These are phyloP conservation scores for Nephrotoma flavescens DNA, from an alignment of 2,888 invertebrate species.

Conservation along the genomic window DNA sequence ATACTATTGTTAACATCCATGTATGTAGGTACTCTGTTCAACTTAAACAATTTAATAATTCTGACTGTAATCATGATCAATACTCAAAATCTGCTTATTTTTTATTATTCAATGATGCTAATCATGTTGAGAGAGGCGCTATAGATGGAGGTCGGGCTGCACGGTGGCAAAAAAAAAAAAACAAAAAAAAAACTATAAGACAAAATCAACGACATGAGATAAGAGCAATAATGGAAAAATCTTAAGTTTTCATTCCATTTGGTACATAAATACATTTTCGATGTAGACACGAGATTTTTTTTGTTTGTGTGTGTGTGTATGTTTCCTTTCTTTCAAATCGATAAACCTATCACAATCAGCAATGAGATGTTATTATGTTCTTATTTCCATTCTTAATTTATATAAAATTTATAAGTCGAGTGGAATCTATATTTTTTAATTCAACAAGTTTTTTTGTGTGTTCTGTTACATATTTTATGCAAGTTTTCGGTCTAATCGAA, in stretches of 20 bases:
- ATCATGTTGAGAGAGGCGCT: background rate
- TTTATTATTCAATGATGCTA: background rate
- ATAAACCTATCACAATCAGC: background rate
- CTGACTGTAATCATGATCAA: background rate
- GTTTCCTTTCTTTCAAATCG: background rate
- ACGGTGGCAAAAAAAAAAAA: background rate
- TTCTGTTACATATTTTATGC: background rate
- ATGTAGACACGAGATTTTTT: background rate
- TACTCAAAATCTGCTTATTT: background rate
- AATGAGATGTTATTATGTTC: background rate
- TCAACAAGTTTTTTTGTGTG: background rate
- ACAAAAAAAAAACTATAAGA: background rate
- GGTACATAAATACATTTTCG: background rate
- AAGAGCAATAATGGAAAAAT: background rate
- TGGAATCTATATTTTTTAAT: background rate
- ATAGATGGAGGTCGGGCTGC: background rate
- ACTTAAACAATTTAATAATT: background rate
- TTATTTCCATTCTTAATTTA: background rate
- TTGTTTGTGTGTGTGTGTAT: background rate
- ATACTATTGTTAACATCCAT: background rate
- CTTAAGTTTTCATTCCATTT: background rate
- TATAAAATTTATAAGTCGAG: background rate
- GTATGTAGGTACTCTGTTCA: background rate
- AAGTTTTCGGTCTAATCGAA: background rate
- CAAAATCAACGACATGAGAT: background rate